Evolutionary conservation across 2,113 vertebrate species (phyloP), one percentile per base, ranked within the genome.

Genomic region (Tachuris rubrigastra): DNA sequence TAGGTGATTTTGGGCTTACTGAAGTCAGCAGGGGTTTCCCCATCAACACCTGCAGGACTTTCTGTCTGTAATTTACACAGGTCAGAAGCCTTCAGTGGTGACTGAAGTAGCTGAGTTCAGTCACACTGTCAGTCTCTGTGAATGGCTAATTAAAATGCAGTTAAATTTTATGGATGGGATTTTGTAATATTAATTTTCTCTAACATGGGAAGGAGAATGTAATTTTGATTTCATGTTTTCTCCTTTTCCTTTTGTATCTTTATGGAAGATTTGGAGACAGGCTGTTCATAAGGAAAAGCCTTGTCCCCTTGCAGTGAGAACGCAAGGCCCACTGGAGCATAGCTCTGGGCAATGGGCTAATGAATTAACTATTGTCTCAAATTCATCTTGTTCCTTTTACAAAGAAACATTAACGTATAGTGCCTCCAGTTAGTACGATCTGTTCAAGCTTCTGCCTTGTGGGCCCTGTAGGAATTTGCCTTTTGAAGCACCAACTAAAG

Each of bases 351-450:
- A 2, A 63, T 58, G 74, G 75, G 62, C 89, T 82, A 13, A 71
- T 9, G 30, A 77, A 20, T 76, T 60, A 39, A 50, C 3, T 49
- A 39, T 76, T 86, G 46, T 74, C 77, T 94, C 73, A 86, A 96
- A 97, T 97, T 95, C 95, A 90, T 97, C 96, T 96, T 97, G 89
- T 95, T 97, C 95, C 85, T 97, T 98, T 96, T 95, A 97, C 93
- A 97, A 97, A 96, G 91, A 95, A 79, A 86, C 2, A 0, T 91
- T 87, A 95, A 76, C 3, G 3, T 49, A 22, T 90, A 93, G 74
- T 56, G 68, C 87, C 68, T 97, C 49, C 93, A 93, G 56, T 95
- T 95, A 72, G 66, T 93, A 79, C 30, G 83, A 96, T 96, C 91
- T 94, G 89, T 95, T 94, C 96, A 96, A 94, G 85, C 96, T 97